These are phyloP conservation scores for Vicugna pacos DNA, from an alignment of 2,113 vertebrate species.

Conservation along the genomic window DNA sequence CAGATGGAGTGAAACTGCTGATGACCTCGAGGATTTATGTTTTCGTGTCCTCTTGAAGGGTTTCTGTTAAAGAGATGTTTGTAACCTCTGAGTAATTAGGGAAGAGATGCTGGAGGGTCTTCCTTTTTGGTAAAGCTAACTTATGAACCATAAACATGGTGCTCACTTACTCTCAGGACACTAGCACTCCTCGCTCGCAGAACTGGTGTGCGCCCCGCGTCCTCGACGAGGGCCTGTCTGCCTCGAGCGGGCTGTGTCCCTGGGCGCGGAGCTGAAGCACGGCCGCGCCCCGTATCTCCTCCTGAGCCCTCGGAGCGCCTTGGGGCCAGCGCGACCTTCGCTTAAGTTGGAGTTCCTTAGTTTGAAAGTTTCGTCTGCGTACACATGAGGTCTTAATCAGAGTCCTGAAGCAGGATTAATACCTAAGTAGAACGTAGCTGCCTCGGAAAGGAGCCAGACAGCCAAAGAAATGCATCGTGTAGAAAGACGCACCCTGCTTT, in stretches of 20 bases:
- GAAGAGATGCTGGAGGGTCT: neutral
- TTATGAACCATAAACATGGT: neutral
- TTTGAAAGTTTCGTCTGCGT: neutral
- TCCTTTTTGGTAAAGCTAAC: neutral
- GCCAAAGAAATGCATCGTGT: neutral
- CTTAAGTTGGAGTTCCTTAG: neutral
- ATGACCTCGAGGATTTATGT: neutral
- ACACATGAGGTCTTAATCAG: neutral
- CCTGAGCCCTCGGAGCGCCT: neutral
- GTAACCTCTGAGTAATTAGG: neutral
- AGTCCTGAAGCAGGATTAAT: neutral
- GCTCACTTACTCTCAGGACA: fast-evolving
- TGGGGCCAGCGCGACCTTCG: neutral
- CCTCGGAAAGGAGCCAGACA: neutral
- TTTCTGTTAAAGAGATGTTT: neutral
- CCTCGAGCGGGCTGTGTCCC: too few species aligned
- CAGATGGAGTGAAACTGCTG: neutral
- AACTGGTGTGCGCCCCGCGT: fast-evolving
- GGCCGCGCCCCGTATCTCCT: too few species aligned
- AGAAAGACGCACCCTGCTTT: too few species aligned
- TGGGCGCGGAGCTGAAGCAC: too few species aligned
- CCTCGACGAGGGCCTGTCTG: neutral
- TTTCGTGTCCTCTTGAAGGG: neutral
- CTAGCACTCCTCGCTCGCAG: neutral
- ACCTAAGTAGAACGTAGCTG: neutral